Conservation (phyloP, 2,797 vertebrate species). For the Spheniscus humboldti region DNA sequence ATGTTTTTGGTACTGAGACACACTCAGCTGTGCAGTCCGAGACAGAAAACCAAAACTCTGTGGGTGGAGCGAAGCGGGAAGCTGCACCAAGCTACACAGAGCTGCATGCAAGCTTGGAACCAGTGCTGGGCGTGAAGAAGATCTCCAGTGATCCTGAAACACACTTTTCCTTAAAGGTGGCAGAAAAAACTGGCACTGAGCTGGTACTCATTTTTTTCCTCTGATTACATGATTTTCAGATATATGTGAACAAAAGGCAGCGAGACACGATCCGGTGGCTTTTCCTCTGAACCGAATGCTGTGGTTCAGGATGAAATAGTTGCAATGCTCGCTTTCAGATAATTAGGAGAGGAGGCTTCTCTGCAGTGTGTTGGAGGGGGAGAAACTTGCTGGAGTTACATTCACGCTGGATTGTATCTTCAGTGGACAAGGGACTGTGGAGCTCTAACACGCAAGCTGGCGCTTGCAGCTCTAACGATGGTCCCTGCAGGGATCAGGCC, state of each 20-base stretch:
- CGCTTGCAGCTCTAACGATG: background rate
- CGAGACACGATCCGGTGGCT: background rate
- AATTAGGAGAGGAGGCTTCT: background rate
- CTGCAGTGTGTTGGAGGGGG: background rate
- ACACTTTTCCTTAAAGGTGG: background rate
- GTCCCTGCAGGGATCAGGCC: background rate
- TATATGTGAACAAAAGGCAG: background rate
- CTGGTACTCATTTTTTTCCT: background rate
- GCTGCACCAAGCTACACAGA: background rate
- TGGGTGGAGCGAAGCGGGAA: background rate
- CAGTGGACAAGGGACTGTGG: background rate
- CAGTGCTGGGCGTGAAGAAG: background rate
- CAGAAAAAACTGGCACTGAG: background rate
- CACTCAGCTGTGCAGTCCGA: background rate
- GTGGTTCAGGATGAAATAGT: background rate
- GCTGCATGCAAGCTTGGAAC: background rate
- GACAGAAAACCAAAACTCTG: background rate
- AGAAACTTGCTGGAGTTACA: background rate
- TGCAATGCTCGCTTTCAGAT: background rate
- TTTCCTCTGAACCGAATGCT: background rate
- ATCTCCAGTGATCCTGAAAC: background rate
- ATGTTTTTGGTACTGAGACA: background rate
- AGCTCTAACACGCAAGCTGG: background rate
- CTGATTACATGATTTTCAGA: background rate
- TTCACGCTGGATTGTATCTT: background rate